Percentiles rank a stretch among this genome's conserved stretches.
These are phyloP conservation scores for Pristionchus japonicus DNA, from an alignment of 2,888 invertebrate species.

Conservation along the genomic window DNA sequence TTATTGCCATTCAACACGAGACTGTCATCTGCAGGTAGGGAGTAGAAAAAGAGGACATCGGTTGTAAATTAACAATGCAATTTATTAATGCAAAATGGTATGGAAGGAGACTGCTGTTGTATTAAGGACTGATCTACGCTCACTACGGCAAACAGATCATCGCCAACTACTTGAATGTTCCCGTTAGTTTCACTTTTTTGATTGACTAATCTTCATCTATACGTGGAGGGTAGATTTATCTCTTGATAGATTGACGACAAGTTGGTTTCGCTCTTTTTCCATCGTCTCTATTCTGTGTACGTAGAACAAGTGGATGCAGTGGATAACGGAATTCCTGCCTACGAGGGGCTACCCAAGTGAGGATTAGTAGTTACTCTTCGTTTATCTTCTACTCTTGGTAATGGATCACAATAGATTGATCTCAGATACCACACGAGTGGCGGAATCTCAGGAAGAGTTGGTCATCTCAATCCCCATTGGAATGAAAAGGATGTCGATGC, in stretches of 20 bases:
- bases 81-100: background rate
- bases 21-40: slow-evolving; percentile 90
- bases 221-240: too few relatives aligned
- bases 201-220: too few relatives aligned
- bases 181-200: background rate
- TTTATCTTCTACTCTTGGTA: too few relatives aligned
- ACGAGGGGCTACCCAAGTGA: slow-evolving; percentile 68
- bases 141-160: slow-evolving; percentile 90
- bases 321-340: slow-evolving; percentile 90
- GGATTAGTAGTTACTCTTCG: too few relatives aligned
- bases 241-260: slow-evolving; percentile 50
- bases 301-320: slow-evolving; percentile 95
- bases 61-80: background rate
- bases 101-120: too few relatives aligned
- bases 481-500: slow-evolving; percentile 79
- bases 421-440: slow-evolving; percentile 65
- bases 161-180: slow-evolving; percentile 50
- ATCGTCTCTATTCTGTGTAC: slow-evolving; percentile 86
- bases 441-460: slow-evolving; percentile 80
- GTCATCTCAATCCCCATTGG: slow-evolving; percentile 88
- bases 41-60: background rate
- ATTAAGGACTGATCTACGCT: slow-evolving; percentile 83
- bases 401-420: background rate
- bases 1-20: slow-evolving; percentile 78
- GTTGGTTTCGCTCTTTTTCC: slow-evolving; percentile 75